phyloP scores from a whole-genome alignment of 2,888 invertebrate genomes.

The Caenorhabditis angaria region DNA sequence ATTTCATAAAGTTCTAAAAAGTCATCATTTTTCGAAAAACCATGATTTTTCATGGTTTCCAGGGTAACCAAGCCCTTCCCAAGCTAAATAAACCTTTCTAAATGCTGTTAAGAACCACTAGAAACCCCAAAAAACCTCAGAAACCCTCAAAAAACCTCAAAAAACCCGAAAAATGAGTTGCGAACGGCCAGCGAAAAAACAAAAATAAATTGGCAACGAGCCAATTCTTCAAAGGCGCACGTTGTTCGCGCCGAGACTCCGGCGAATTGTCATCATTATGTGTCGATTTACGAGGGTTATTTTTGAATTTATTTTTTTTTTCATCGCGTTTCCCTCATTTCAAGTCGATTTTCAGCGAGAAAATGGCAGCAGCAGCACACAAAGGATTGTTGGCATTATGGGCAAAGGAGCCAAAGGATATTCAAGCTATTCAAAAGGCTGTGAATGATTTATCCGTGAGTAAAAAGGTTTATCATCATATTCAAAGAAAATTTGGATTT shows the following conservation, averaged over 20 bases:
- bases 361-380: conserved; percentile 50
- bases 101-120: too few relatives aligned
- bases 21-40: too few relatives aligned
- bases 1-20: too few relatives aligned
- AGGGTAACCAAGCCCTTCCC: too few relatives aligned
- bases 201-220: conserved; percentile 5
- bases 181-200: conserved; percentile 1
- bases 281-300: conserved; percentile 33
- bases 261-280: conserved; percentile 4
- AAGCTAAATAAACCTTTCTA: too few relatives aligned
- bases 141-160: background rate
- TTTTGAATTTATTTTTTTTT: conserved; percentile 11
- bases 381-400: conserved; percentile 59
- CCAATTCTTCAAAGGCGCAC: conserved; percentile 36
- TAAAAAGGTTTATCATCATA: too few relatives aligned
- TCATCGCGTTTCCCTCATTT: conserved; percentile 6
- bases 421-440: conserved; percentile 42
- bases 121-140: background rate
- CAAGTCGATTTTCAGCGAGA: conserved; percentile 5
- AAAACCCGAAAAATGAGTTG: conserved; percentile 1
- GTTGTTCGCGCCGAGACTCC: conserved; percentile 19
- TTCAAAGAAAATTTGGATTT: too few relatives aligned
- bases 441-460: conserved; percentile 50
- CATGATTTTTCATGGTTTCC: too few relatives aligned
- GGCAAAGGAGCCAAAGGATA: conserved; percentile 52